These are phyloP conservation scores for Labrus mixtus DNA, from an alignment of 2,113 vertebrate species.

Conservation along the genomic window DNA sequence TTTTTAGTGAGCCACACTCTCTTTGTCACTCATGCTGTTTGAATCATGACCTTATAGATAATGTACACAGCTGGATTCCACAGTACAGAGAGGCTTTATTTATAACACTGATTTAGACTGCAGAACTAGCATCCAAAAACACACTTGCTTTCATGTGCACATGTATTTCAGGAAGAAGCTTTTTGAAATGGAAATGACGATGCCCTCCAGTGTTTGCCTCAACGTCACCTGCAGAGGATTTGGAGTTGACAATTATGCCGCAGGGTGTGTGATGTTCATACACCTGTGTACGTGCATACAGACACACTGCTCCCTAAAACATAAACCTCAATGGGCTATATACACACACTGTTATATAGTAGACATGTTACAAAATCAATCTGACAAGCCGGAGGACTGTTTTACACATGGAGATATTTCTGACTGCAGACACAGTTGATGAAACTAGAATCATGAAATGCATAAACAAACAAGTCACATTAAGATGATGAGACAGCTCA, in stretches of 20 bases:
- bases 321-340: constrained; percentile 42
- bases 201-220: constrained; percentile 34
- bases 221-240: constrained; percentile 59
- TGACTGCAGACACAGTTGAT: constrained; percentile 9
- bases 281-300: constrained; percentile 29
- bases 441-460: not conserved
- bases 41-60: constrained; percentile 53
- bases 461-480: not conserved
- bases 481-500: not conserved
- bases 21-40: constrained; percentile 52
- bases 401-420: constrained; percentile 7
- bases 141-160: constrained; percentile 16
- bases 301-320: constrained; percentile 24
- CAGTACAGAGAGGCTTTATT: constrained; percentile 46
- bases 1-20: constrained; percentile 54
- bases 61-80: constrained; percentile 17
- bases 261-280: constrained; percentile 31
- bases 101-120: constrained; percentile 56
- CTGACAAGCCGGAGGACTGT: constrained; percentile 4
- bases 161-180: constrained; percentile 35
- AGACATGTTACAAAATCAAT: constrained; percentile 27
- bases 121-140: not conserved
- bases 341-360: not conserved
- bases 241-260: constrained; percentile 50
- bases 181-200: constrained; percentile 78